These are phyloP conservation scores for Sinonovacula constricta DNA, from an alignment of 1,140 invertebrate species.

Conservation along the genomic window DNA sequence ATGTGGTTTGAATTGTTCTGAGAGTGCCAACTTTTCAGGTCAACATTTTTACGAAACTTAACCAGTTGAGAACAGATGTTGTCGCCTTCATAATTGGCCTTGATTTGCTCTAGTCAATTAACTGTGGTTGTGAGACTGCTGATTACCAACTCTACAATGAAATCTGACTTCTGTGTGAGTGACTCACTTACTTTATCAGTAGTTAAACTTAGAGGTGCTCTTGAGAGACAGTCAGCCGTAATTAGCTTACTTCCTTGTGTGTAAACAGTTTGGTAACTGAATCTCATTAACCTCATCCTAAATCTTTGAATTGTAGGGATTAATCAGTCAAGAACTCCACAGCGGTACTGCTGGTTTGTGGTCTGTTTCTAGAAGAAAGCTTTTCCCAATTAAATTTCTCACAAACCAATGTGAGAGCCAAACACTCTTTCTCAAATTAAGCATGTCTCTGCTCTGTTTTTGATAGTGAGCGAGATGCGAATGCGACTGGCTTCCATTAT, in stretches of 20 bases:
- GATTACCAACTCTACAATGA: no score
- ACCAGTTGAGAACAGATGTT: background rate
- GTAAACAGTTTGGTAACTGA: background rate
- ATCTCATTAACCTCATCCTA: conserved; percentile 2
- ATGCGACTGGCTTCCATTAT: conserved; percentile 3
- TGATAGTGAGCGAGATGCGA: background rate
- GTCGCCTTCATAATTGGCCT: background rate
- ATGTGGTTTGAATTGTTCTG: no score
- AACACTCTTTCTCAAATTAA: conserved; percentile 14
- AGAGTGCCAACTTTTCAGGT: background rate
- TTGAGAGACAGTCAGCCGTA: conserved; percentile 2
- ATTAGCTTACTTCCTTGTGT: background rate
- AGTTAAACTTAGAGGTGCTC: background rate
- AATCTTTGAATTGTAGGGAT: conserved; percentile 21
- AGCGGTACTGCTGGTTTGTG: conserved; percentile 19
- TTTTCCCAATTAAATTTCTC: background rate
- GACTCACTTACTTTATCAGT: background rate
- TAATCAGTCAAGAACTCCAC: background rate
- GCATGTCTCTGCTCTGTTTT: conserved; percentile 1
- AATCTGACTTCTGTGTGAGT: no score
- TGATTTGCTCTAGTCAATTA: conserved; percentile 13
- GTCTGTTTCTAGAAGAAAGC: conserved; percentile 14
- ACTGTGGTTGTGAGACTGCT: background rate
- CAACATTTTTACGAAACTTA: background rate
- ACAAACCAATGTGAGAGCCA: conserved; percentile 1